phyloP scores from a whole-genome alignment of 2,113 vertebrate genomes.

The Serinus canaria region DNA sequence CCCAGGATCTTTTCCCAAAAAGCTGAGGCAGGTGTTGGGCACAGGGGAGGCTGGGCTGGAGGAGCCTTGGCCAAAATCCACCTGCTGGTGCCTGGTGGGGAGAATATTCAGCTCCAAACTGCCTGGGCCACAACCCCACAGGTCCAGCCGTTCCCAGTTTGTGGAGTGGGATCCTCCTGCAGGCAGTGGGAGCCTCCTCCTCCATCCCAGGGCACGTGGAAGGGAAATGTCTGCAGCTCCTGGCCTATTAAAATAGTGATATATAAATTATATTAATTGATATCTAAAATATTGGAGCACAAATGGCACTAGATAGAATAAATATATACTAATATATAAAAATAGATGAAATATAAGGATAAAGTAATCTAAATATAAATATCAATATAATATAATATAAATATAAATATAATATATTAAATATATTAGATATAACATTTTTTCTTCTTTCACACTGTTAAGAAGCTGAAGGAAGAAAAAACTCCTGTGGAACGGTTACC shows the following conservation, averaged over 20 bases:
- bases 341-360: background rate
- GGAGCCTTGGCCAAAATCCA: background rate
- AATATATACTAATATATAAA: too few relatives aligned
- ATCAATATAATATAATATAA: too few relatives aligned
- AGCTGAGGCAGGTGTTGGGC: background rate
- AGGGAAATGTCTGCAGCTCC: background rate
- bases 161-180: background rate
- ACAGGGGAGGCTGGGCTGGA: background rate
- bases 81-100: rapidly evolving
- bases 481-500: background rate
- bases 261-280: too few relatives aligned
- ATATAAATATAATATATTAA: background rate
- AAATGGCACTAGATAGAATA: too few relatives aligned
- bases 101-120: background rate
- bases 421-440: background rate
- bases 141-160: rapidly evolving
- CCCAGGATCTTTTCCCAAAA: background rate
- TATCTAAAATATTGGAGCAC: too few relatives aligned
- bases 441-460: background rate
- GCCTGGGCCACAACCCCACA: rapidly evolving
- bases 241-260: background rate
- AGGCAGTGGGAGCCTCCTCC: background rate
- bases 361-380: background rate
- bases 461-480: background rate
- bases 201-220: background rate